Evolutionary conservation across 2,113 vertebrate genomes (phyloP).

Genomic region (Oenanthe melanoleuca): DNA sequence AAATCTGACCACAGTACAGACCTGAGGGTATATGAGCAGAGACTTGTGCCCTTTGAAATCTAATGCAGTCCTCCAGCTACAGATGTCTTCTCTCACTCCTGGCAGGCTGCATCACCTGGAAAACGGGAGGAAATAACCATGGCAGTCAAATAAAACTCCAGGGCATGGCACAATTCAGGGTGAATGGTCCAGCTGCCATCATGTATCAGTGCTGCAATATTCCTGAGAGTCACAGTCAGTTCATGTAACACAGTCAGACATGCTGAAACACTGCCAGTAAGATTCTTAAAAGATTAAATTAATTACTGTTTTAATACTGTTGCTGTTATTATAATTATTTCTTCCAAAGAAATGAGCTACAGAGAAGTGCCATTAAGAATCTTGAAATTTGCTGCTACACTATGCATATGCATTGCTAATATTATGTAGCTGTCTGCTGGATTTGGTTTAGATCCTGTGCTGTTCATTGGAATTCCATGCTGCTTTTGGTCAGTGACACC

Average conservation of each 20-base stretch:
- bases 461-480: background rate
- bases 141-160: background rate
- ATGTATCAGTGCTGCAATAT: background rate
- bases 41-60: background rate
- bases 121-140: background rate
- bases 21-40: background rate
- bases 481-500: background rate
- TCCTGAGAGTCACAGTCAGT: fast-evolving
- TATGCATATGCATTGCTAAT: background rate
- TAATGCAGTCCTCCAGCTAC: background rate
- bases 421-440: background rate
- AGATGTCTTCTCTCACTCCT: background rate
- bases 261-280: background rate
- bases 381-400: background rate
- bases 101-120: background rate
- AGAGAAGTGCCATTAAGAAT: background rate
- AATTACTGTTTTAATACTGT: background rate
- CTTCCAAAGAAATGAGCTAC: fast-evolving
- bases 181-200: background rate
- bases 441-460: background rate
- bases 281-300: background rate
- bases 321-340: background rate
- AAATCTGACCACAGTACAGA: background rate
- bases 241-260: background rate
- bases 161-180: background rate